phyloP scores from a whole-genome alignment of 2,888 invertebrate species.

The Drosophila infuscata region DNA sequence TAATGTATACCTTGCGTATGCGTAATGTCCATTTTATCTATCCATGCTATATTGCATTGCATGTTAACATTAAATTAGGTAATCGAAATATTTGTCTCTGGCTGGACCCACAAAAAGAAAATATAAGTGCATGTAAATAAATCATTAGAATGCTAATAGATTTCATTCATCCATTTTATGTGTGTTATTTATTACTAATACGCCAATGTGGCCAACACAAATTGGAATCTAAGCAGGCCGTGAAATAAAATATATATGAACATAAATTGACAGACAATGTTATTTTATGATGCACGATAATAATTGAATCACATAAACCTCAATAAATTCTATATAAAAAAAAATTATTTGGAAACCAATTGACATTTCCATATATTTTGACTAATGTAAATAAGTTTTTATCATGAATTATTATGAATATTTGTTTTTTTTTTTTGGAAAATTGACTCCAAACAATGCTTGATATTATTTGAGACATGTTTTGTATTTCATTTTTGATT shows the following conservation, averaged over 20 bases:
- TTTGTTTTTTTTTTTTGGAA: background rate
- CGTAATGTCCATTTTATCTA: conserved; percentile 35
- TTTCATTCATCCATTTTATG: conserved; percentile 46
- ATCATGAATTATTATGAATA: background rate
- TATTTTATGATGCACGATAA: conserved; percentile 10
- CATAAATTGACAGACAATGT: conserved; percentile 15
- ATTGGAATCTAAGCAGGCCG: conserved; percentile 13
- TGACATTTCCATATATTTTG: background rate
- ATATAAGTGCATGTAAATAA: conserved; percentile 48
- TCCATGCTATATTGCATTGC: conserved; percentile 47
- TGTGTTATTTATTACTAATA: conserved; percentile 31
- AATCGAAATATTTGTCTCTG: conserved; percentile 18
- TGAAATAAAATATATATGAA: conserved; percentile 8
- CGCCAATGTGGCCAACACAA: conserved; percentile 11
- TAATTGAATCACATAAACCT: conserved; percentile 10
- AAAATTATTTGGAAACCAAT: background rate
- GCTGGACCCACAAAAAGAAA: too few relatives aligned
- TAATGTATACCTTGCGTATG: conserved; percentile 46
- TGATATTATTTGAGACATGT: background rate
- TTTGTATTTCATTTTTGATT: background rate
- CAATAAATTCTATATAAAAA: background rate
- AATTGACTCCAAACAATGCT: background rate
- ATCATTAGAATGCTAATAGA: conserved; percentile 66
- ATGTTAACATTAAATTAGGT: conserved; percentile 27
- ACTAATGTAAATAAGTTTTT: background rate